A percentile compares a stretch with the other conserved stretches of the same genome.
These are phyloP conservation scores for Sakesphorus luctuosus DNA, from an alignment of 2,113 vertebrate genomes.

Conservation along the genomic window DNA sequence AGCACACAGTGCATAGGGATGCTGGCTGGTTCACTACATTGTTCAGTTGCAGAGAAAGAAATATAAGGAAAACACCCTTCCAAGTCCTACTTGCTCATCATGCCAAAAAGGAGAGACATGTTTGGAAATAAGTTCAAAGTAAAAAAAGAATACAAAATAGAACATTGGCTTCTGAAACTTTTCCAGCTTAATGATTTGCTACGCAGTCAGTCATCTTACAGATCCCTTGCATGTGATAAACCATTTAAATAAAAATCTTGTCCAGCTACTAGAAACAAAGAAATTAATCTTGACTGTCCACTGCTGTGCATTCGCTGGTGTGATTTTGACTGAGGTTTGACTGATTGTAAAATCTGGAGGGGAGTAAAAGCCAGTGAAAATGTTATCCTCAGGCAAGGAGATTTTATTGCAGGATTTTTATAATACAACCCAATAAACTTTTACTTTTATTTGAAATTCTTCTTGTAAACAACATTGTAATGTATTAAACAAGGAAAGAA, in stretches of 20 bases:
- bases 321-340: not conserved
- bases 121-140: not conserved
- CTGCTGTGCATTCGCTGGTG: not conserved
- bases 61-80: not conserved
- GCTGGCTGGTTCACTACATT: not conserved
- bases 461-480: not conserved
- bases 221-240: not conserved
- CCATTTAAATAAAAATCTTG: not conserved
- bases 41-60: not conserved
- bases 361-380: not conserved
- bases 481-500: not conserved
- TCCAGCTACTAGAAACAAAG: not conserved
- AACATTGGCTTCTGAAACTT: not conserved
- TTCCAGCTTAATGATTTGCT: not conserved
- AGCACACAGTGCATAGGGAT: not conserved
- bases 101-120: not conserved
- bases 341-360: not conserved
- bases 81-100: not conserved
- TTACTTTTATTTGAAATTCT: conserved; percentile 17
- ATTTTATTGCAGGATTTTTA: conserved; percentile 15
- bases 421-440: not conserved
- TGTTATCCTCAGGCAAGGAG: not conserved
- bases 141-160: not conserved
- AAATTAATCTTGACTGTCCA: not conserved
- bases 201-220: not conserved